Evolutionary conservation across 2,888 invertebrate genomes (phyloP).

Genomic region (Barypeithes pellucidus): DNA sequence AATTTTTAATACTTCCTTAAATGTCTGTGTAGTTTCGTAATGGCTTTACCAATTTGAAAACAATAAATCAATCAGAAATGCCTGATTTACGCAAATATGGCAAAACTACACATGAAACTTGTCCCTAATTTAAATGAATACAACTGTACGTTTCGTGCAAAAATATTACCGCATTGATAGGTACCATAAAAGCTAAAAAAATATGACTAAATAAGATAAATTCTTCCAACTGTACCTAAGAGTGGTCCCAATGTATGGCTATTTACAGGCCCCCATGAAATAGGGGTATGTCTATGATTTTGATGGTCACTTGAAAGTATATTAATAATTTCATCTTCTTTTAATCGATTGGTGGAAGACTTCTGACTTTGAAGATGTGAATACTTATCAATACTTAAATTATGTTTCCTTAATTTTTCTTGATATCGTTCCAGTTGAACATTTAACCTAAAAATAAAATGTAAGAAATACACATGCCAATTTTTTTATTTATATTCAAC

Average conservation of each 20-base stretch:
- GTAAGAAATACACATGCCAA: background rate
- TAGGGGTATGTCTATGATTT: slow-evolving; percentile 69
- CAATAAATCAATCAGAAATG: no score
- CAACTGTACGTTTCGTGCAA: no score
- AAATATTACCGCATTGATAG: no score
- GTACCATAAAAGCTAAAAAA: no score
- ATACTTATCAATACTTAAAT: slow-evolving; percentile 58
- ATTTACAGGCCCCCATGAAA: slow-evolving; percentile 75
- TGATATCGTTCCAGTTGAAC: slow-evolving; percentile 85
- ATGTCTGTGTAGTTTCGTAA: no score
- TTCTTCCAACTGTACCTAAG: slow-evolving; percentile 65
- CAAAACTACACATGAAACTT: no score
- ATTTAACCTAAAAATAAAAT: slow-evolving; percentile 76
- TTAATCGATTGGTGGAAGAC: slow-evolving; percentile 42
- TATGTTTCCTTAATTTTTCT: slow-evolving; percentile 75
- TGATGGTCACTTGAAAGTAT: slow-evolving; percentile 65
- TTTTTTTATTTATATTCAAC: no score
- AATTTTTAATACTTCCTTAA: no score
- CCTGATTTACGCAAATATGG: no score
- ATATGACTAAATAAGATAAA: no score
- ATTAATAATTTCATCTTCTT: slow-evolving; percentile 50
- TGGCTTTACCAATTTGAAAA: no score
- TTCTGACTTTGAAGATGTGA: slow-evolving; percentile 45
- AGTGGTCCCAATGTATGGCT: slow-evolving; percentile 81
- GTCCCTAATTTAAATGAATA: no score